Evolutionary conservation across 1,140 invertebrate genomes (phyloP), one percentile per base, ranked within the genome.

Genomic region (Bombus waltoni): DNA sequence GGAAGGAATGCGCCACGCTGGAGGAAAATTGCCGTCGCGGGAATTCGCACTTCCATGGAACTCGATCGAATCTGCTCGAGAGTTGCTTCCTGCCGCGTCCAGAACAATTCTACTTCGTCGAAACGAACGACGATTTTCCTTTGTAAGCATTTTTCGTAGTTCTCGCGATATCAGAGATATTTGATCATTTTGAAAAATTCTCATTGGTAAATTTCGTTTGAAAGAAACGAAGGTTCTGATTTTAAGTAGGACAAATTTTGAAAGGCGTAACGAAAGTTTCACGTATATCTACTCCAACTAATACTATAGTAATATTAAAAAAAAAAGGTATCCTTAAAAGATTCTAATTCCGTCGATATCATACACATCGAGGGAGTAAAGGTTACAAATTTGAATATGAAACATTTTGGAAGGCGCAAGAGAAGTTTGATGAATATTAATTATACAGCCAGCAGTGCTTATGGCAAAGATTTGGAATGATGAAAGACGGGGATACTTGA

Each of bases 1-100:
- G 66, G 28, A 44, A 84, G 42, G 72, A 88, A 85, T 85, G 87
- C 57, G 6, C 70, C 70, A 53, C 77, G 87, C 59, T 47, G 66
- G 10, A 42, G 77, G 81, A 57, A 77, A 76, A 77, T 83, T 77
- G 62, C 28, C 18, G 38, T 76, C 73, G n/a, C 40, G 53, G 53
- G 47, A 62, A 44, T 47, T 32, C 11, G 18, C 73, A 53, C 32
- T 68, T 76, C 59, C 32, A 83, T 57, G 62, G 28, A 77, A 68
- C 38, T 83, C 59, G 18, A 77, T 66, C 32, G 25, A 66, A 68
- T 53, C 66, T 4, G 35, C 8, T 75, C 25, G 47, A 53, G 6
- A 53, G 18, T 53, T 22, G 44, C 44, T 71, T 57, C 47, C 68
- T 62, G 53, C 10, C 25, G 5, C 25, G 18, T 75, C 11, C 2